A percentile compares a stretch with the other conserved stretches of the same genome.
Evolutionary conservation across 2,888 invertebrate species (phyloP).

Genomic region (Stegana nigrithorax): DNA sequence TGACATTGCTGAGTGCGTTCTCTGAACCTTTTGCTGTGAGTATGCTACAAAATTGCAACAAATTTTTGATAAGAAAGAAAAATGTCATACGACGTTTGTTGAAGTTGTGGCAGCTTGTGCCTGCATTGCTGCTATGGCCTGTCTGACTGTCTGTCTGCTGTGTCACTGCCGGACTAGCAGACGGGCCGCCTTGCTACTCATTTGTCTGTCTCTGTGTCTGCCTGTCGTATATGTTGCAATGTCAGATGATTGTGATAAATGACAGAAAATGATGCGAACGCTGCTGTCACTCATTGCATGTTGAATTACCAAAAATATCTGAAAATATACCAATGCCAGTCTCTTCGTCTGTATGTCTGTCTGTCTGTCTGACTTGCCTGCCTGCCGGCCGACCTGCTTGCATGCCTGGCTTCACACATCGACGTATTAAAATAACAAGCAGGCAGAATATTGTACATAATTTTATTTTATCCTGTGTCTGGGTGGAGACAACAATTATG

Average conservation of each 20-base stretch:
- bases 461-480: background rate
- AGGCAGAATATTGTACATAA: background rate
- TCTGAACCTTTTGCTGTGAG: background rate
- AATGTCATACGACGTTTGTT: background rate
- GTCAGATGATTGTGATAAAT: conserved; percentile 58
- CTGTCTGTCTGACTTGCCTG: conserved; percentile 4
- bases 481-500: too few species aligned
- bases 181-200: background rate
- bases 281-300: conserved; percentile 39
- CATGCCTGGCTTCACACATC: background rate
- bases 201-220: conserved; percentile 18
- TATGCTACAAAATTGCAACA: background rate
- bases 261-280: conserved; percentile 58
- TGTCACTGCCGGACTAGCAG: background rate
- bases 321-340: too few species aligned
- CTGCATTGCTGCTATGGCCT: background rate
- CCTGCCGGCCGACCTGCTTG: background rate
- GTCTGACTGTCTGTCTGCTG: background rate
- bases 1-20: too few species aligned
- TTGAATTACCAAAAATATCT: background rate
- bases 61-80: background rate
- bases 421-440: background rate
- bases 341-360: conserved; percentile 4
- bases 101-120: background rate
- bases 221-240: conserved; percentile 42